Percentiles rank a stretch among this genome's conserved stretches.
Evolutionary conservation across 23 tunicate species (phyloP).

Genomic region (Trididemnum clinides): DNA sequence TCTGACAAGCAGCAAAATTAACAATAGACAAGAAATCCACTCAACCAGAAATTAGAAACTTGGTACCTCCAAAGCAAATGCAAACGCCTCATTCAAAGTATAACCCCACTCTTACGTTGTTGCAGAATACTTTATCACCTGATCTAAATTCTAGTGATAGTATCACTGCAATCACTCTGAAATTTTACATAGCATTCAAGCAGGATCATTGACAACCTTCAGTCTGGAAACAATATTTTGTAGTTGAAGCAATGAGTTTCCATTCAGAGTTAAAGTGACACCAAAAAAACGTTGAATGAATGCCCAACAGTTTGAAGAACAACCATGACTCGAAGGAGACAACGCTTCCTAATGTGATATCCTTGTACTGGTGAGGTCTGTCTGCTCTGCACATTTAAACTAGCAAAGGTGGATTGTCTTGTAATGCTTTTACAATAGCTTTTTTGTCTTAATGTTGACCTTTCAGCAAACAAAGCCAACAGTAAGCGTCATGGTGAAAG

Average conservation of each 20-base stretch:
- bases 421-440: neutral
- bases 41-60: too few relatives aligned
- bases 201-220: slow-evolving; percentile 12
- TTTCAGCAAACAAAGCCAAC: slow-evolving; percentile 2
- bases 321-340: neutral
- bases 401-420: too few relatives aligned
- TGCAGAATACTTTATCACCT: neutral
- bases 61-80: too few relatives aligned
- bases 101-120: too few relatives aligned
- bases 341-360: slow-evolving; percentile 8
- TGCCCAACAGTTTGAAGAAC: neutral
- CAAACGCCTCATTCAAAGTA: too few relatives aligned
- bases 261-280: neutral
- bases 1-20: too few relatives aligned
- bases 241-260: neutral
- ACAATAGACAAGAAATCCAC: too few relatives aligned
- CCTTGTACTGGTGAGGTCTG: neutral
- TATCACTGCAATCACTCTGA: neutral
- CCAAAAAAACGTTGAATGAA: neutral
- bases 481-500: slow-evolving; percentile 4
- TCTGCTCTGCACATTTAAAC: too few relatives aligned
- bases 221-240: neutral
- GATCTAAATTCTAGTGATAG: neutral
- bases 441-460: neutral
- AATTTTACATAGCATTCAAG: slow-evolving; percentile 8